phyloP scores from a whole-genome alignment of 1,140 invertebrate genomes.

The Aphelenchoides besseyi region DNA sequence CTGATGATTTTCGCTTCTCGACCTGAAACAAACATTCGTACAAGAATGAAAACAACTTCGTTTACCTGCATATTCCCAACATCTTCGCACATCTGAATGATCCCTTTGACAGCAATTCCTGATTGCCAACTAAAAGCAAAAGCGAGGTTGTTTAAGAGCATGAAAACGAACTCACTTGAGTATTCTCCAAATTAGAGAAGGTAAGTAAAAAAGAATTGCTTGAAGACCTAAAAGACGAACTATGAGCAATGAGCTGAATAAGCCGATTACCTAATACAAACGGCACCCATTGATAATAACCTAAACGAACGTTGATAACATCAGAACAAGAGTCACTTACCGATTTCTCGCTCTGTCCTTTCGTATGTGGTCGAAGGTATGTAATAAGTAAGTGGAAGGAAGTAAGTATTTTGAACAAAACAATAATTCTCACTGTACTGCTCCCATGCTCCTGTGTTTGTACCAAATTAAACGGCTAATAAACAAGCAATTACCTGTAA shows the following conservation, averaged over 20 bases:
- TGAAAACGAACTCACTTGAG: no score
- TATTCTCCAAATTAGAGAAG: constrained; percentile 65
- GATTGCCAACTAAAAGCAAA: no score
- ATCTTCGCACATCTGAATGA: constrained; percentile 60
- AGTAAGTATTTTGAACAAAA: constrained; percentile 62
- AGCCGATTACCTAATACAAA: constrained; percentile 65
- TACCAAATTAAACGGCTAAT: constrained; percentile 14
- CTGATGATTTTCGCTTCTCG: constrained; percentile 51
- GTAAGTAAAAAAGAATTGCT: constrained; percentile 68
- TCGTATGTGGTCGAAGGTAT: constrained; percentile 53
- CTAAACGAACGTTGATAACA: constrained; percentile 28
- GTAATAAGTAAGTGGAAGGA: constrained; percentile 57
- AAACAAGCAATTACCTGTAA: constrained; percentile 48
- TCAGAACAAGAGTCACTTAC: constrained; percentile 25
- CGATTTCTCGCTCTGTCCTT: constrained; percentile 54
- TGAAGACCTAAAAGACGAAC: constrained; percentile 48
- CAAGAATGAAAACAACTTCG: no score
- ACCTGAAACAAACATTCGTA: constrained; percentile 29
- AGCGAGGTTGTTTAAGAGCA: no score
- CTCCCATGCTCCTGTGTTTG: constrained; percentile 54
- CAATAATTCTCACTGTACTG: constrained; percentile 62
- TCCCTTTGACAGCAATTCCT: constrained; percentile 55
- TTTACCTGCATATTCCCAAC: constrained; percentile 56
- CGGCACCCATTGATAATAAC: constrained; percentile 66
- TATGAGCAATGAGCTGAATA: background rate